Conservation (phyloP, 2,797 vertebrate species). For the Falco novaeseelandiae region DNA sequence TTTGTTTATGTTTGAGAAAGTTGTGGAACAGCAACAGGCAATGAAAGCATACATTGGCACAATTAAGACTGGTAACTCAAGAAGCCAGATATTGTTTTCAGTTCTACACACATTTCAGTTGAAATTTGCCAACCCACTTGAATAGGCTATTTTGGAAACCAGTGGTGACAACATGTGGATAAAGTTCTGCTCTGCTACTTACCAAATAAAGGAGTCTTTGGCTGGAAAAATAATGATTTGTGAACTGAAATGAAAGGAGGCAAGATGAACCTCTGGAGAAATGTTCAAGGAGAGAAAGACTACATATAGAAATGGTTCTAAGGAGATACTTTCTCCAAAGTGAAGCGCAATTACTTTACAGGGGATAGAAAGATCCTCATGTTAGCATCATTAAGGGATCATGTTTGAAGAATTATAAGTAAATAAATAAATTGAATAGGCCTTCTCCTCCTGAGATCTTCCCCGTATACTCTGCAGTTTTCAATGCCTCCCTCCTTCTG, state of each 20-base stretch:
- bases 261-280: conserved; percentile 1
- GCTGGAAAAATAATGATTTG: conserved; percentile 29
- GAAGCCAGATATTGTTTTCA: conserved; percentile 66
- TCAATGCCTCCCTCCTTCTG: background rate
- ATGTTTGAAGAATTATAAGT: background rate
- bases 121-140: conserved; percentile 59
- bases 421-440: background rate
- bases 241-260: conserved; percentile 23
- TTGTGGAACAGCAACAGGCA: conserved; percentile 57
- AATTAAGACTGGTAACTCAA: conserved; percentile 62
- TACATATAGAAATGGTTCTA: background rate
- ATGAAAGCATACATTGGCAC: conserved; percentile 65
- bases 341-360: background rate
- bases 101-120: conserved; percentile 35
- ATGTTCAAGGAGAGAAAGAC: background rate
- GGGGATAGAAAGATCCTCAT: background rate
- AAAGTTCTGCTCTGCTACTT: conserved; percentile 58
- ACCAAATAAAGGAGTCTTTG: conserved; percentile 49
- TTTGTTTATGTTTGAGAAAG: conserved; percentile 65
- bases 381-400: background rate
- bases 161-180: conserved; percentile 55
- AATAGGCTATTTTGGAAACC: conserved; percentile 58
- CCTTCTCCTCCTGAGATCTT: background rate
- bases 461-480: background rate
- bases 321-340: background rate